Percentiles rank a stretch among this genome's conserved stretches.
Conservation (phyloP, 2,888 invertebrate species). For the Megamerina dolium region DNA sequence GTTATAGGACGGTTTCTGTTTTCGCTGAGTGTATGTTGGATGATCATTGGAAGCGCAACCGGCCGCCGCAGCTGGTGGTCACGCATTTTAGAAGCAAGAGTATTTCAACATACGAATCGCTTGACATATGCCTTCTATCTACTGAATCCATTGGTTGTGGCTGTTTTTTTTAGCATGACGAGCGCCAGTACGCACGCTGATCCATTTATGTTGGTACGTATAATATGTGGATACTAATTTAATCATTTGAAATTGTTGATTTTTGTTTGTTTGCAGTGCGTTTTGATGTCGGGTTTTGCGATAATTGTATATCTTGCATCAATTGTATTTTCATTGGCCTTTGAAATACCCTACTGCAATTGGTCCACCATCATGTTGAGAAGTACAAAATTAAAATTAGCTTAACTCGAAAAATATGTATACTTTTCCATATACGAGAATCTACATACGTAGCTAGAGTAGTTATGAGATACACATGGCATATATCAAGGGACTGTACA, state of each 20-base stretch:
- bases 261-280: conserved; percentile 27
- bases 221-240: too few relatives aligned
- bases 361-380: conserved; percentile 35
- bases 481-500: too few relatives aligned
- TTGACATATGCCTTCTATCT: conserved; percentile 57
- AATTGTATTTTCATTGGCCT: conserved; percentile 42
- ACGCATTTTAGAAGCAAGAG: conserved; percentile 40
- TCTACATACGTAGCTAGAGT: too few relatives aligned
- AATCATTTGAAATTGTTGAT: background rate
- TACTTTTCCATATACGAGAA: too few relatives aligned
- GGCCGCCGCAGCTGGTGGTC: conserved; percentile 51
- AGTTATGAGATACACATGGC: too few relatives aligned
- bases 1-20: conserved; percentile 53
- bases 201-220: conserved; percentile 46
- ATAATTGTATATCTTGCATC: conserved; percentile 42
- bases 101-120: conserved; percentile 51
- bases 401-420: too few relatives aligned
- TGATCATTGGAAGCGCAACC: conserved; percentile 54
- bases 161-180: conserved; percentile 48
- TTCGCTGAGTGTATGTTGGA: conserved; percentile 55
- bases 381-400: conserved; percentile 7
- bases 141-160: conserved; percentile 55
- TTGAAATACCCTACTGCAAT: conserved; percentile 46
- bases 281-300: conserved; percentile 41
- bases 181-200: conserved; percentile 45